A percentile compares a stretch with the other conserved stretches of the same genome.
These are phyloP conservation scores for Paratrypauchen microcephalus DNA, from an alignment of 2,797 vertebrate genomes.

Conservation along the genomic window DNA sequence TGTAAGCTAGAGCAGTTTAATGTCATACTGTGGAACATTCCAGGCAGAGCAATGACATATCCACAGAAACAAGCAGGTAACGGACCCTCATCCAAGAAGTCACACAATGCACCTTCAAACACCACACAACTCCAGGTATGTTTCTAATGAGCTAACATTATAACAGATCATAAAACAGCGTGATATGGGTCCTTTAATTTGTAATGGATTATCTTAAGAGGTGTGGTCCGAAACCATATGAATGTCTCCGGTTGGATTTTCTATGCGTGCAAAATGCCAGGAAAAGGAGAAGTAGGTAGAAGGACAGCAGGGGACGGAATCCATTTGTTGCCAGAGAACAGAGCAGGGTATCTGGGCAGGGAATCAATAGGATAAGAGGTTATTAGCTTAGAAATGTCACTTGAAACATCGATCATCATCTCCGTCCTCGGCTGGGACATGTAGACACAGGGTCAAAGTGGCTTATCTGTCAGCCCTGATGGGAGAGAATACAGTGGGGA, in stretches of 20 bases:
- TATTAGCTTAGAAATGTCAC: constrained; percentile 76
- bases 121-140: constrained; percentile 9
- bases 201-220: constrained; percentile 31
- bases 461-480: constrained; percentile 54
- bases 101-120: too few relatives aligned
- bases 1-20: too few relatives aligned
- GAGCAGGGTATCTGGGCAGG: constrained; percentile 58
- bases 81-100: too few relatives aligned
- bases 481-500: constrained; percentile 37
- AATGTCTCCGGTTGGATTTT: constrained; percentile 32
- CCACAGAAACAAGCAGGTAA: too few relatives aligned
- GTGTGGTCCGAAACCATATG: constrained; percentile 16
- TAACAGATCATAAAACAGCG: too few relatives aligned
- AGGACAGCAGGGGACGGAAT: constrained; percentile 58
- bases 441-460: constrained; percentile 61
- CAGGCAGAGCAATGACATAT: too few relatives aligned
- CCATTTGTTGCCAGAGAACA: constrained; percentile 65
- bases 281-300: constrained; percentile 33
- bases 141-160: too few relatives aligned
- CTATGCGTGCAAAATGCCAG: constrained; percentile 35
- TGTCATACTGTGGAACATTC: too few relatives aligned
- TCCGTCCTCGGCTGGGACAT: constrained; percentile 60
- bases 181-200: constrained; percentile 38
- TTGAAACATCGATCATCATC: constrained; percentile 73
- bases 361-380: constrained; percentile 75